Percentiles rank a stretch among this genome's conserved stretches.
Evolutionary conservation across 1,140 invertebrate genomes (phyloP).

Genomic region (Neodiprion virginianus): DNA sequence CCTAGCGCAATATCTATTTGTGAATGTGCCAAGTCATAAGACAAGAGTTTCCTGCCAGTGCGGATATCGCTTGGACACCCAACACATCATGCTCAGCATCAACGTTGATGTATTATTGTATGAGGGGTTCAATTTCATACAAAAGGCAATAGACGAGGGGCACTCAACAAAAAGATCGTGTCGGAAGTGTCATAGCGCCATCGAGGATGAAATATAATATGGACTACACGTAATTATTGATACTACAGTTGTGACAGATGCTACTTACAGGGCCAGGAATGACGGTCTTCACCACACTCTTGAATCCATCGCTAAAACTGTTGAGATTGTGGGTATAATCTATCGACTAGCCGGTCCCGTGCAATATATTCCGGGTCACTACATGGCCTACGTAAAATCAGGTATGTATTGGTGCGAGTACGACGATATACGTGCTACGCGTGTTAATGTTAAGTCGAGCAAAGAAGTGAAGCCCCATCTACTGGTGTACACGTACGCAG

Average conservation of each 20-base stretch:
- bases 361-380: conserved; percentile 10
- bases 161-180: background rate
- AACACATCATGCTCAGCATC: background rate
- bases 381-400: conserved; percentile 17
- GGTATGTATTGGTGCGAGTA: conserved; percentile 23
- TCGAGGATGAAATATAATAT: background rate
- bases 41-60: background rate
- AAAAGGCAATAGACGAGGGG: background rate
- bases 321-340: background rate
- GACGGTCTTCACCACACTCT: background rate
- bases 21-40: background rate
- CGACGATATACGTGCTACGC: conserved; percentile 15
- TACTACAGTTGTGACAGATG: background rate
- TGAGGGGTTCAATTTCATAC: background rate
- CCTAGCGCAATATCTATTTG: background rate
- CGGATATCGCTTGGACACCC: background rate
- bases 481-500: background rate
- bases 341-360: conserved; percentile 16
- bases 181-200: background rate
- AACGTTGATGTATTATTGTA: background rate
- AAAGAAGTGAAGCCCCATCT: conserved; percentile 5
- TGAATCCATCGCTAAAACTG: background rate
- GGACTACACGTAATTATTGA: background rate
- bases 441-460: background rate
- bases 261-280: background rate